Evolutionary conservation across 2,797 vertebrate genomes (phyloP), one percentile per base, ranked within the genome.

Genomic region (Clarias laeviceps): DNA sequence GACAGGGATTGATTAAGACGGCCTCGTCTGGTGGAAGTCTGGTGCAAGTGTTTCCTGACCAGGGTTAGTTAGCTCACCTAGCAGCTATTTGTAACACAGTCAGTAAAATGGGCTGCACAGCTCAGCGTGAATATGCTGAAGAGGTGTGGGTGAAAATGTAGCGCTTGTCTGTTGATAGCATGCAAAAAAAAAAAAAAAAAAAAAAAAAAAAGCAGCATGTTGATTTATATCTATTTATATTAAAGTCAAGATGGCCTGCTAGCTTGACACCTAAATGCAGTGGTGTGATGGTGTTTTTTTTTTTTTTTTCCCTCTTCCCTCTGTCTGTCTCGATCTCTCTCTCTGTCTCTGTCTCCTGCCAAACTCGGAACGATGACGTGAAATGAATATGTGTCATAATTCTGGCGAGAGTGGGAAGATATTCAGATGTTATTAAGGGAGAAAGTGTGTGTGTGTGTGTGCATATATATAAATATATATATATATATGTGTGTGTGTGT

Each of bases 211-310:
- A 88, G 92, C 91, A 89, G 83, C 92, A 82, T 91, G 91, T 94
- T 95, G 96, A 97, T 96, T 96, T 96, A 96, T 96, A 95, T 92
- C 91, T 92, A 93, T 95, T 95, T 94, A 95, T 97, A 97, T 96
- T 96, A 95, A 96, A 94, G 92, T 94, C 87, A 92, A 90, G 93
- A 93, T 93, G 92, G 94, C 93, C 87, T 90, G 91, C 91, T 91
- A 94, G 92, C 91, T 91, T 94, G 92, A 94, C 95, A 94, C 93
- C 93, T 95, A 91, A 92, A 93, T 92, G 85, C 86, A 91, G 91
- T 84, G 93, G 93, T 91, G 89, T 91, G 94, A 95, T 93, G 93
- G 82, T 89, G 91, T 93, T 91, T 93, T 93, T 85, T 80, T 89
- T 82, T 80, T 65, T 45, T 76, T 88, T 86, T 77, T 64, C 32